Base-by-base conservation (phyloP, 2,797 vertebrate species). In the Sebastes minor region DNA sequence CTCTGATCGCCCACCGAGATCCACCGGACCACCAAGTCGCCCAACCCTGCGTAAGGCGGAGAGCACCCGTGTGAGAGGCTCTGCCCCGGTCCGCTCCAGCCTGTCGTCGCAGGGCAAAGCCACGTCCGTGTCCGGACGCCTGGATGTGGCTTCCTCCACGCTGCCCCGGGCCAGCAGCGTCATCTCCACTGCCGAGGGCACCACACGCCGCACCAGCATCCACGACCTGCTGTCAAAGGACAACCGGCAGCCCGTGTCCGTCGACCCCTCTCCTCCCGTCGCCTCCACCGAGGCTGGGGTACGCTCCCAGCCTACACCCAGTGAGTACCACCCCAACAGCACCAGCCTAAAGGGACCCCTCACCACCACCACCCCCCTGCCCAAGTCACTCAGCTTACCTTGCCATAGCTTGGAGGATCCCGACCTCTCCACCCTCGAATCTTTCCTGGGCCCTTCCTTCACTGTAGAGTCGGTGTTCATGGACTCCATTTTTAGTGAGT, bases 221-320 rank as follows among this genome's bases (percentile, higher is more conserved):
- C 99, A 99, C 38, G 98, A 99, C 89, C 96, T 99, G 95, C 95
- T 99, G 89, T 97, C 97, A 35, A 99, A 98, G 94, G 99, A 99
- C 95, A 94, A 86, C 91, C 97, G 97, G 60, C 96, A 96, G 32
- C 97, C 98, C 1, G 89, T 98, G 56, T 97, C 97, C 2, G 95
- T 97, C 53, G 98, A 99, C 74, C 89, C 94, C 4, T 89, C 96
- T 25, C 95, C 96, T 11, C 77, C 95, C 38, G 60, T 88, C 35
- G 70, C 94, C 62, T 63, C 92, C 80, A 68, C 93, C 91, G 95
- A 96, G 90, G 91, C 95, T 64, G 93, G 86, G 57, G 70, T 85
- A 33, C 95, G 82, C 73, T 76, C 91, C 91, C 94, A 95, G 86
- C 86, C 96, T 32, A 73, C 94, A 94, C 94, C 97, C 95, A 98